Evolutionary conservation across 2,113 vertebrate genomes (phyloP).

Genomic region (Zapornia atra): DNA sequence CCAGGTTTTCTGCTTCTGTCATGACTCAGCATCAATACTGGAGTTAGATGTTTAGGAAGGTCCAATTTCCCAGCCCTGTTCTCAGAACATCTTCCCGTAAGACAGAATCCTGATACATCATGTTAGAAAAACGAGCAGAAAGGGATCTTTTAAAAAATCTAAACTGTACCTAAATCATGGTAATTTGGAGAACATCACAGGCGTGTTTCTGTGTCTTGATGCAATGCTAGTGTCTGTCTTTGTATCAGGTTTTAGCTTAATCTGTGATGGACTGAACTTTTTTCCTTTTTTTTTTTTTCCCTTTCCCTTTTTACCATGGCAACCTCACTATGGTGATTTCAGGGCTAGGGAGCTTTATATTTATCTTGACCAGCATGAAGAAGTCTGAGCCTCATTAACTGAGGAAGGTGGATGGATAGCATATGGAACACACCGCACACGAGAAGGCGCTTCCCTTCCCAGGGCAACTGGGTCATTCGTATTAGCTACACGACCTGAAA

Average conservation of each 20-base stretch:
- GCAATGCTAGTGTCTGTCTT: not conserved
- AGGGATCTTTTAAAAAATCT: not conserved
- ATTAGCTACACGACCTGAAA: not conserved
- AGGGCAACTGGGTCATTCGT: conserved; percentile 43
- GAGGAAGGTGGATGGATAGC: conserved; percentile 48
- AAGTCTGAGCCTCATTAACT: conserved; percentile 52
- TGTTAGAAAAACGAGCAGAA: conserved; percentile 12
- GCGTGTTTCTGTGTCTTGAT: not conserved
- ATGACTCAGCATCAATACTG: not conserved
- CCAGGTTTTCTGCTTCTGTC: not conserved
- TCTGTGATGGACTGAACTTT: not conserved
- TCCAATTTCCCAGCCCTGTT: not conserved
- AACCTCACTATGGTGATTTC: conserved; percentile 43
- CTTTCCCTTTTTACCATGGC: conserved; percentile 46
- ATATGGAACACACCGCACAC: not conserved
- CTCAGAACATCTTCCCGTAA: not conserved
- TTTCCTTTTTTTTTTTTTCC: conserved; percentile 11
- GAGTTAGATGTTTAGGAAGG: not conserved
- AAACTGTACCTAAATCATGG: not conserved
- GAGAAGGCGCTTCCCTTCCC: conserved; percentile 13
- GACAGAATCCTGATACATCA: not conserved
- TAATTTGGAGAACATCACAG: not conserved
- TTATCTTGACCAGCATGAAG: conserved; percentile 42
- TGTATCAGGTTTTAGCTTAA: not conserved
- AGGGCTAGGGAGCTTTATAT: conserved; percentile 37